A percentile compares a stretch with the other conserved stretches of the same genome.
phyloP scores from a whole-genome alignment of 2,797 vertebrate species.

The Microctenopoma steveboyesi region DNA sequence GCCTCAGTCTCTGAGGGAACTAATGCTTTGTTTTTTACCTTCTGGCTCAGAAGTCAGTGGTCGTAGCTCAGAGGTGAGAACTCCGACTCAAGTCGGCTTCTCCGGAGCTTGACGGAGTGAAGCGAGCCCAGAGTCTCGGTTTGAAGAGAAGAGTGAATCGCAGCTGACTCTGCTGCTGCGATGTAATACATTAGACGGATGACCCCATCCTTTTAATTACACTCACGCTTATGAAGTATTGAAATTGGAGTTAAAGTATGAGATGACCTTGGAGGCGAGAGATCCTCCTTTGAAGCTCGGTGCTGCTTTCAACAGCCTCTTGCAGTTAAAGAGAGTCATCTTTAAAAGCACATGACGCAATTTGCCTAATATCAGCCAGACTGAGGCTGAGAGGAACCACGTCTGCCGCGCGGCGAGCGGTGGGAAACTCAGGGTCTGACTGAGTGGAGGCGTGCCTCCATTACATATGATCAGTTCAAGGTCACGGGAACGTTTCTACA shows the following conservation, averaged over 20 bases:
- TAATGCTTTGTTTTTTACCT: too few species aligned
- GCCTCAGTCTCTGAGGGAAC: too few species aligned
- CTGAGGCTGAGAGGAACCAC: conserved; percentile 30
- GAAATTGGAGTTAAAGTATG: conserved; percentile 56
- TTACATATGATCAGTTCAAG: conserved; percentile 26
- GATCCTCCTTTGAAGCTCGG: conserved; percentile 53
- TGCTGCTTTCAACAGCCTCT: conserved; percentile 43
- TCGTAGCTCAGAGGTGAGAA: too few species aligned
- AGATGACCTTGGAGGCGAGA: conserved; percentile 61
- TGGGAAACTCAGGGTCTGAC: conserved; percentile 34
- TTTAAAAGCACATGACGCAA: conserved; percentile 71
- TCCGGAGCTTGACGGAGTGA: too few species aligned
- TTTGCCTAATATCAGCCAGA: conserved; percentile 65
- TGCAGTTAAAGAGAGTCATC: conserved; percentile 67
- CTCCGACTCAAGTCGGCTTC: too few species aligned
- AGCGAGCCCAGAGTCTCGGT: neutral
- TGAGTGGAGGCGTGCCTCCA: conserved; percentile 18
- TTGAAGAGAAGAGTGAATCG: conserved; percentile 14
- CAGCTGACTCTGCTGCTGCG: conserved; percentile 19
- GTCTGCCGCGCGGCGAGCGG: conserved; percentile 43
- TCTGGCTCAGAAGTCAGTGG: too few species aligned
- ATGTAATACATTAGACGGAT: conserved; percentile 42
- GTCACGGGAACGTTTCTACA: neutral
- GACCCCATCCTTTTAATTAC: conserved; percentile 56
- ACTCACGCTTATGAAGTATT: conserved; percentile 56